These are phyloP conservation scores for Orientallactaga bullata DNA, from an alignment of 2,113 vertebrate species.

Conservation along the genomic window DNA sequence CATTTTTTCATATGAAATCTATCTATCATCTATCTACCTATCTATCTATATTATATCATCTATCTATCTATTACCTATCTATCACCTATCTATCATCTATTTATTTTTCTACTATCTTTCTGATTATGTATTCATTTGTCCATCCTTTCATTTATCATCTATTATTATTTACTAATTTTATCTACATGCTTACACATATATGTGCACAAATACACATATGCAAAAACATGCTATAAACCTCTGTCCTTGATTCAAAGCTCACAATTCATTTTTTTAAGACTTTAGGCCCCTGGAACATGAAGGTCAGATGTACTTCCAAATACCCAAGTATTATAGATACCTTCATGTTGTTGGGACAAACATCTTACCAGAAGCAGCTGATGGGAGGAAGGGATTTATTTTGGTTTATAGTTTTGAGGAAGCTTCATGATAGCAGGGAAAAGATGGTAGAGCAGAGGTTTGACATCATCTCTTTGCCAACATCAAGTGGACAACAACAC, in stretches of 20 bases:
- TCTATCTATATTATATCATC: background rate
- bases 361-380: no score
- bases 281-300: background rate
- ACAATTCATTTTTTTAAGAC: background rate
- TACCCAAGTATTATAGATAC: background rate
- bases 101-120: background rate
- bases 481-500: no score
- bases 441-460: no score
- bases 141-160: background rate
- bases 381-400: no score
- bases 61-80: background rate
- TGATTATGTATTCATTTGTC: background rate
- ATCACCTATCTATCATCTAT: background rate
- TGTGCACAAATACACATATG: background rate
- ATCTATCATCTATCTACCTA: background rate
- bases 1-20: background rate
- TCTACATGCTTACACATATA: no score
- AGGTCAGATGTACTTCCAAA: background rate
- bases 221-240: background rate
- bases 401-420: no score
- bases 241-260: background rate
- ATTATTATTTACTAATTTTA: background rate
- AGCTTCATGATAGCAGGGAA: no score
- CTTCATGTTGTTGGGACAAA: no score
- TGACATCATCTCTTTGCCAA: no score